Percentiles rank a stretch among this genome's conserved stretches.
phyloP scores from a whole-genome alignment of 2,113 vertebrate species.

The Hylia prasina region DNA sequence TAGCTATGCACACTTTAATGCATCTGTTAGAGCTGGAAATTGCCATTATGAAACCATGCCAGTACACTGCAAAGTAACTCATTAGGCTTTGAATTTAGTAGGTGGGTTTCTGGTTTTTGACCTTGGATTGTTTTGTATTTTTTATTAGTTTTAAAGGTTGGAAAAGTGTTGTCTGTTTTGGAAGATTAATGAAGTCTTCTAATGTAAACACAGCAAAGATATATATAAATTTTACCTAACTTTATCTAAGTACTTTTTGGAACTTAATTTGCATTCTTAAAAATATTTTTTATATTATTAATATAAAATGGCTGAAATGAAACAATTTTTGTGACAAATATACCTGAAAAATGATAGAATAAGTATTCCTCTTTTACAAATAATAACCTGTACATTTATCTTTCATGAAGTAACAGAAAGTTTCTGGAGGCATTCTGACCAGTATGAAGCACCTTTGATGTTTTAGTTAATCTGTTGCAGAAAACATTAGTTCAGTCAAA shows the following conservation, averaged over 20 bases:
- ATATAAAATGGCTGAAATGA: background rate
- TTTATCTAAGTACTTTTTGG: background rate
- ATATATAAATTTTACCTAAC: background rate
- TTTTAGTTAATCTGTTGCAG: background rate
- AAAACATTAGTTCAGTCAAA: background rate
- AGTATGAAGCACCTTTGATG: background rate
- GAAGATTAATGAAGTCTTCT: background rate
- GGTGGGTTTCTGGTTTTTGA: background rate
- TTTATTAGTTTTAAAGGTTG: background rate
- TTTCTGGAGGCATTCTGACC: background rate
- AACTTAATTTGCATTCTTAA: background rate
- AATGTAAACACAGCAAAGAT: background rate
- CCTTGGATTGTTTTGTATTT: background rate
- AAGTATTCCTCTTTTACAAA: background rate
- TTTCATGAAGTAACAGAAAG: background rate
- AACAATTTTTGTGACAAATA: background rate
- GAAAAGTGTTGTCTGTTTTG: background rate
- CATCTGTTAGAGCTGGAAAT: background rate
- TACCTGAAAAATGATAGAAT: background rate
- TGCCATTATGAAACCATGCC: background rate
- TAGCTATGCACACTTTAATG: background rate
- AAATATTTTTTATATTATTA: background rate
- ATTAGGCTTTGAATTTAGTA: background rate
- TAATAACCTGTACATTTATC: background rate
- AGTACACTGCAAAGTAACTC: background rate